Evolutionary conservation across 2,113 vertebrate species (phyloP).

Genomic region (Pterocles burchelli): DNA sequence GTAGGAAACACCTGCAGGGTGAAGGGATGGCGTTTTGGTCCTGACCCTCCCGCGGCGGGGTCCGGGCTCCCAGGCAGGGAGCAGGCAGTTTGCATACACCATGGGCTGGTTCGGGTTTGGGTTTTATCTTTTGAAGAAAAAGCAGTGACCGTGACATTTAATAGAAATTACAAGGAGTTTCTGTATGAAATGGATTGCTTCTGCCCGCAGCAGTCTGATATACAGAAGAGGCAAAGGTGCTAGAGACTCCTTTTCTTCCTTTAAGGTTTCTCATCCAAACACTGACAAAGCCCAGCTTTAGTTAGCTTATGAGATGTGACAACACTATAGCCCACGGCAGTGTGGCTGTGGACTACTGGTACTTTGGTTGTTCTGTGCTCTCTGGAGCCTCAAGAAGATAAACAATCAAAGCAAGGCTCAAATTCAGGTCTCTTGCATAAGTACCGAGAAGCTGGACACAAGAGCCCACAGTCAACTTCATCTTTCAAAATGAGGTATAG

Average conservation of each 20-base stretch:
- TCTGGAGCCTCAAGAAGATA: neutral
- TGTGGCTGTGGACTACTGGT: conserved; percentile 9
- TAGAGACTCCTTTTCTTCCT: neutral
- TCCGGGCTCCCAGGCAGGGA: neutral
- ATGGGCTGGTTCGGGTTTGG: neutral
- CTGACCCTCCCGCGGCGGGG: neutral
- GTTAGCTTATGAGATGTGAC: conserved; percentile 49
- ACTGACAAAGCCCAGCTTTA: neutral
- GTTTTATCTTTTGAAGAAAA: neutral
- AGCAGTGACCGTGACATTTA: neutral
- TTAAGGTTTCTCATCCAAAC: neutral
- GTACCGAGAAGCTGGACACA: neutral
- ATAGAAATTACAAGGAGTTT: neutral
- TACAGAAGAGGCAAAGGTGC: neutral
- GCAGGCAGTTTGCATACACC: neutral
- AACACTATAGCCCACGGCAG: neutral
- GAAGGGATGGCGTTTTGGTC: neutral
- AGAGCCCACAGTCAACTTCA: neutral
- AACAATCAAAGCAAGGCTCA: neutral
- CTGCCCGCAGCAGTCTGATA: neutral
- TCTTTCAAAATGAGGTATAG: neutral
- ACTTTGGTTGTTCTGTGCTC: conserved; percentile 10
- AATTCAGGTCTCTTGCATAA: neutral
- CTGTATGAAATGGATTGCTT: neutral
- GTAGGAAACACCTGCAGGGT: conserved; percentile 6